Base-by-base conservation (phyloP, 2,888 invertebrate species). In the Leucophenga montana region DNA sequence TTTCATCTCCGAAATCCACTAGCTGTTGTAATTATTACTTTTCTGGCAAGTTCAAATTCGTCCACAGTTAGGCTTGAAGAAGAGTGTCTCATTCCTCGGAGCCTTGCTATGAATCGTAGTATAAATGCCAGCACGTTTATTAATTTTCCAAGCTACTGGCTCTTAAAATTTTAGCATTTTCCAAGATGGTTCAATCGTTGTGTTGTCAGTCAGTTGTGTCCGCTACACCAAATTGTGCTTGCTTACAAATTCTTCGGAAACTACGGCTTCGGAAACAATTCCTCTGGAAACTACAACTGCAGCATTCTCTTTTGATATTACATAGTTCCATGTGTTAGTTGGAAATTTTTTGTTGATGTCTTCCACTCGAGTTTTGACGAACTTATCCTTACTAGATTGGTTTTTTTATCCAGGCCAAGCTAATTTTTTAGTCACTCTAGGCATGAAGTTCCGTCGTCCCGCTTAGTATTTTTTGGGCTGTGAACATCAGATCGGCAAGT, bases 11-110 rank as follows among this genome's bases (percentile, higher is more conserved):
- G 16, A 56, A 56, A 16, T 56, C 56, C 16, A 56, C 11, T 18
- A 3, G 56, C 16, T 56, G 56, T n/a, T 56, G 56, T 56, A 56
- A 20, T 57, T 57, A 57, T 16, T n/a, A 57, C 4, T 27, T 27
- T 27, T 27, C 4, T 27, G 27, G 2, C 4, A 27, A 3, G 2
- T 27, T 27, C 27, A 3, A 3, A 27, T 27, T 27, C 27, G 2
- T 27, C 27, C n/a, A n/a, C n/a, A n/a, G 4, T 27, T 27, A 27
- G 2, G 2, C 27, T 27, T 27, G n/a, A n/a, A n/a, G n/a, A n/a
- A n/a, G 3, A 4, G 3, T 27, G 27, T 4, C 2, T 27, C 4
- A 27, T 31, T 57, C 27, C 57, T 31, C 31, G 57, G 1, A 57
- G 20, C n/a, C n/a, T 31, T 6, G 22, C 57, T 57, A 57, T 31